A percentile compares a stretch with the other conserved stretches of the same genome.
These are phyloP conservation scores for Acrocephalus arundinaceus DNA, from an alignment of 2,113 vertebrate genomes.

Conservation along the genomic window DNA sequence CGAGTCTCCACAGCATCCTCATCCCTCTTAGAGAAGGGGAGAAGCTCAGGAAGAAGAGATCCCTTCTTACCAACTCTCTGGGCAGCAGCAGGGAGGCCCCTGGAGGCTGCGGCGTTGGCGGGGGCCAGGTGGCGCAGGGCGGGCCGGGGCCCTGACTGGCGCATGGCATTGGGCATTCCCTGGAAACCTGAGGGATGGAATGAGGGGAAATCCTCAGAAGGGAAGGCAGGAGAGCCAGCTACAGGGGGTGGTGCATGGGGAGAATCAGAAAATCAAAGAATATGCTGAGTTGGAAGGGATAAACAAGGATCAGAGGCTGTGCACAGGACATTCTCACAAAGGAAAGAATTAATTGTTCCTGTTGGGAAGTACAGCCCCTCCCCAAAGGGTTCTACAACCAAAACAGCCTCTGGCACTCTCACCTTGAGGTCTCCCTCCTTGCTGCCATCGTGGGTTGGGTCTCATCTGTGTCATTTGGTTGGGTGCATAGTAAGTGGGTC, in stretches of 20 bases:
- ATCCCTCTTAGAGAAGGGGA: neutral
- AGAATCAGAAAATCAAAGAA: neutral
- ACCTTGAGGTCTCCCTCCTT: conserved; percentile 96
- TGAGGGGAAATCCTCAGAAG: neutral
- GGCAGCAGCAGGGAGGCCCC: conserved; percentile 82
- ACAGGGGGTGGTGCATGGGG: no score
- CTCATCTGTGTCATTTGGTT: conserved; percentile 96
- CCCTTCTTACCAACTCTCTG: conserved; percentile 87
- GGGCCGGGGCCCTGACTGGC: conserved; percentile 91
- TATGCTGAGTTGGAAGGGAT: neutral
- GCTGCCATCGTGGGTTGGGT: conserved; percentile 96
- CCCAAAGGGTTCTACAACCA: neutral
- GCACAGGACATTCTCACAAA: neutral
- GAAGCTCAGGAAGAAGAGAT: neutral
- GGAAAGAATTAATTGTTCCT: neutral
- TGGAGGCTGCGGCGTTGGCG: conserved; percentile 81
- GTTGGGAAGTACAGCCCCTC: neutral
- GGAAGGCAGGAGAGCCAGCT: neutral
- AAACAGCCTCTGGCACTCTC: neutral
- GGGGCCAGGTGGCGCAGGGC: conserved; percentile 89
- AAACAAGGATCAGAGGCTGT: neutral
- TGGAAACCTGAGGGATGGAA: conserved; percentile 81
- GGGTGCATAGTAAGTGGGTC: conserved; percentile 95
- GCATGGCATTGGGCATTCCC: conserved; percentile 89
- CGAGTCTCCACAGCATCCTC: neutral